Evolutionary conservation across 1,140 invertebrate species (phyloP), one percentile per base, ranked within the genome.

Genomic region (Drosophila murphyi): DNA sequence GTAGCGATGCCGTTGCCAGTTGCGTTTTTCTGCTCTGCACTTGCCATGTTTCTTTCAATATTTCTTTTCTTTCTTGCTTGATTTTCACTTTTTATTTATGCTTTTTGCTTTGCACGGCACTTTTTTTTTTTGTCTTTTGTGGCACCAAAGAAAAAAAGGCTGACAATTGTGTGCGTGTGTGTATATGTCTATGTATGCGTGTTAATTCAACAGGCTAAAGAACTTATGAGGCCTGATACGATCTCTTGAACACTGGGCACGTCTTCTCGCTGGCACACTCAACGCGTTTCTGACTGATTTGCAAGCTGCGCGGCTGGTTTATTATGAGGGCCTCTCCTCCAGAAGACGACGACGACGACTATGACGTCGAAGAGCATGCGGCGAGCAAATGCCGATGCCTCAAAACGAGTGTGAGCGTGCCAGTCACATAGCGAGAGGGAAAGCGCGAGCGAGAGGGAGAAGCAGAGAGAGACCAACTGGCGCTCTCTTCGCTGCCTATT

Each of bases 21-120:
- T 59, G 80, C 59, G 64, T 65, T 78, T 88, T 90, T 87, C 57
- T 89, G 86, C 69, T 89, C 85, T 73, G 69, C 85, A 85, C 85
- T 89, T 55, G 85, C 85, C 85, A 89, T 81, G 12, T 65, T 81
- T 29, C 34, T 64, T 71, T 29, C 39, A 41, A 48, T 60, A 48
- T 78, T 51, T 45, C 8, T 67, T 77, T 71, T 52, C 60, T 47
- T 52, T 52, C 59, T 62, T 64, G 67, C 39, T 72, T 70, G 41
- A 51, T 82, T 78, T 77, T 82, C 74, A 80, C 76, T 80, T 82
- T 47, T 57, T 55, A 52, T 67, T 77, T 79, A 67, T 71, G 76
- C 55, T 82, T 71, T 76, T 76, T 47, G 74, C 79, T 83, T 72
- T 61, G 37, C 82, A 82, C 83, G 39, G 67, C 83, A 88, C 83